These are phyloP conservation scores for Bryconaethiops microstoma DNA, from an alignment of 2,797 vertebrate genomes.

Conservation along the genomic window DNA sequence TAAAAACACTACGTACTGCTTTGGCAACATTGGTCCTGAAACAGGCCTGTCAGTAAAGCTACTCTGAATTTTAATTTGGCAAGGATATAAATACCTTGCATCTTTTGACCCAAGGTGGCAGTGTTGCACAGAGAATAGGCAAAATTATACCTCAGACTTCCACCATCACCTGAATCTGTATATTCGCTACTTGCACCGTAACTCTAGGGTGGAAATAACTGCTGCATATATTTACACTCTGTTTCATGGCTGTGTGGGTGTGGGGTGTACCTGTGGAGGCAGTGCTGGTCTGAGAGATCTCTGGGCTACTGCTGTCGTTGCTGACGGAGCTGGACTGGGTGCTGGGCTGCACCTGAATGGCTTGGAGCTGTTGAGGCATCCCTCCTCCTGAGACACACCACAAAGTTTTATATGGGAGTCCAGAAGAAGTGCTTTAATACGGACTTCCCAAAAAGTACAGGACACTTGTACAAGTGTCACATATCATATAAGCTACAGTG, in stretches of 20 bases:
- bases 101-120: slow-evolving; percentile 36
- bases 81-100: not conserved
- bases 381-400: slow-evolving; percentile 79
- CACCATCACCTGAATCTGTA: not conserved
- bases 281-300: slow-evolving; percentile 90
- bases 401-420: not conserved
- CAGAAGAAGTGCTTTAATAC: not conserved
- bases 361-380: slow-evolving; percentile 93
- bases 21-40: no score
- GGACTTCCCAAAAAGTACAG: not conserved
- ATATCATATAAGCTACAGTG: no score
- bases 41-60: no score
- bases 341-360: slow-evolving; percentile 93
- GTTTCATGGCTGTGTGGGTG: not conserved
- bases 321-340: slow-evolving; percentile 83
- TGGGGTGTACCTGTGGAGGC: slow-evolving; percentile 86
- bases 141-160: no score
- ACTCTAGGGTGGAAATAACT: not conserved
- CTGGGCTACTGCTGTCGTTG: slow-evolving; percentile 88
- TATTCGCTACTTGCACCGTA: not conserved
- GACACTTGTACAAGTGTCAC: not conserved
- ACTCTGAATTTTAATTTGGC: no score
- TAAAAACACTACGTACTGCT: no score
- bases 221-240: not conserved
- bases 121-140: slow-evolving; percentile 26